Percentiles rank a stretch among this genome's conserved stretches.
Evolutionary conservation across 2,113 vertebrate species (phyloP).

Genomic region (Bambusicola thoracicus): DNA sequence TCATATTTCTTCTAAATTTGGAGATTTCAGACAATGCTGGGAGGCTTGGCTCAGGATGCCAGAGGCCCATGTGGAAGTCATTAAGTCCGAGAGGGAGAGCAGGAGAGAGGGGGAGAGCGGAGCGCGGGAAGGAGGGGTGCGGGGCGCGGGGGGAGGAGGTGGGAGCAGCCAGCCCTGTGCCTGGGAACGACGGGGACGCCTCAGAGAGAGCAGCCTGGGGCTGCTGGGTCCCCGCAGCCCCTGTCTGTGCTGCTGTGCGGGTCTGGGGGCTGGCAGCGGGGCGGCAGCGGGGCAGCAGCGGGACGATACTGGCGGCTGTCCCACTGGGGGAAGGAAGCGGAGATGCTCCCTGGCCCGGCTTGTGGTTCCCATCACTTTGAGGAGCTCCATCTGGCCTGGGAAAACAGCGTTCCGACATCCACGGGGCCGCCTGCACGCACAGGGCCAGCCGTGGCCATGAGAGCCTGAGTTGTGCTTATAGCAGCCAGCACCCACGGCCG

Average conservation of each 20-base stretch:
- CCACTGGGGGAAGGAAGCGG: background rate
- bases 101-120: constrained; percentile 64
- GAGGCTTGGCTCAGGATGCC: constrained; percentile 83
- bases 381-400: constrained; percentile 47
- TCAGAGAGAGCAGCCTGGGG: constrained; percentile 78
- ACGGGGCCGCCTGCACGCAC: accelerated
- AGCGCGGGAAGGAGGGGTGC: constrained; percentile 58
- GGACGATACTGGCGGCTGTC: background rate
- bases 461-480: accelerated
- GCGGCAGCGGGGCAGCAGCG: accelerated
- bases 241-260: background rate
- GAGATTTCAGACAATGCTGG: constrained; percentile 91
- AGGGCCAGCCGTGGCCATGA: background rate
- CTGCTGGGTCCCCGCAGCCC: constrained; percentile 75
- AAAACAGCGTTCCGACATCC: accelerated
- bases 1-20: constrained; percentile 99
- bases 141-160: constrained; percentile 57
- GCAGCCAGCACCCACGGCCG: accelerated
- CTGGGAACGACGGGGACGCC: constrained; percentile 80
- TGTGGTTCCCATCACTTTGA: constrained; percentile 29
- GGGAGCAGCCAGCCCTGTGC: constrained; percentile 57
- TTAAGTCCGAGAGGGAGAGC: constrained; percentile 79
- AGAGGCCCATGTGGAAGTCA: constrained; percentile 90
- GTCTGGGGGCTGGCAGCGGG: background rate
- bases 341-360: constrained; percentile 21